Evolutionary conservation across 2,888 invertebrate species (phyloP), one percentile per base, ranked within the genome.

Genomic region (Napeogenes sylphis): DNA sequence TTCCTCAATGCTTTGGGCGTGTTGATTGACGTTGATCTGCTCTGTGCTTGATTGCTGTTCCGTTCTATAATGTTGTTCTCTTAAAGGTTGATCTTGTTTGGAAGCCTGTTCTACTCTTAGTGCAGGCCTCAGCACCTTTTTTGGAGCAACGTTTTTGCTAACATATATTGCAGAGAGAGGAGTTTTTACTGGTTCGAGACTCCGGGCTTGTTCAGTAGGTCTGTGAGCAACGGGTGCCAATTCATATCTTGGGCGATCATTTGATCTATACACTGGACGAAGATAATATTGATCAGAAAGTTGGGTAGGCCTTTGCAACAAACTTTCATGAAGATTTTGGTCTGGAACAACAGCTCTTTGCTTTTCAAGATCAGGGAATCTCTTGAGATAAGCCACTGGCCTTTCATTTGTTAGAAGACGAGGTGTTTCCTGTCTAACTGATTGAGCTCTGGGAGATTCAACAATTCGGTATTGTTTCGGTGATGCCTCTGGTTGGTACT

Each of bases 101-200:
- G 68, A 38, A 33, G 71, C 66, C 30, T 78, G 78, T 45, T 83
- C 82, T 53, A 75, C 66, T 62, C 77, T 75, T 4, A 74, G 60
- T 8, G 76, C 56, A n/a, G 76, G 77, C 63, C 85, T 83, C 4
- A 78, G 75, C 10, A 78, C 74, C 71, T 87, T 88, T 45, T 87
- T 82, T 8, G 87, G 84, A 2, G 77, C 75, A 56, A 87, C 62
- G 61, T 88, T 89, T 67, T 90, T 87, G 72, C 83, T 90, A 0
- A 90, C 89, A 59, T 83, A 90, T 67, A 90, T 89, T 2, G 89
- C 76, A 0, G 90, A 90, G 33, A 85, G 83, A 0, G 90, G 88
- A n/a, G 84, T 73, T 67, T 89, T 90, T 0, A 81, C 78, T 1
- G 84, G 71, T 61, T 87, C 85, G 3, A 73, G 67, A 2, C 73